Conservation (phyloP, 2,888 invertebrate species). For the Polydrusus pterygomalis region DNA sequence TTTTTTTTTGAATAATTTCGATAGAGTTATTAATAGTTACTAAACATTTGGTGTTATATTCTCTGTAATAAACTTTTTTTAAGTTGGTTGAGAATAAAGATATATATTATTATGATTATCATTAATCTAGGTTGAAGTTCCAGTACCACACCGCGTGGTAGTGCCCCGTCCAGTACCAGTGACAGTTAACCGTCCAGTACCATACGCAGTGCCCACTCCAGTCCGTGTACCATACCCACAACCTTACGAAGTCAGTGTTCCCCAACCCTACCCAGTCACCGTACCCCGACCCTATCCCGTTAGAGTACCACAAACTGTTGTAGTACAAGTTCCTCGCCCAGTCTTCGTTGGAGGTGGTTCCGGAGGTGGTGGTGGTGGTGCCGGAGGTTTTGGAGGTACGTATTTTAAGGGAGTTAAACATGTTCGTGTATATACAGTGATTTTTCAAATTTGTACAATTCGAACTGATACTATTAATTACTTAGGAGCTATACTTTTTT, state of each 20-base stretch:
- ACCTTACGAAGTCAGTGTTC: slow-evolving; percentile 72
- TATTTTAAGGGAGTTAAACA: background rate
- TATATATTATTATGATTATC: too few relatives aligned
- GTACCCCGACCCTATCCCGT: slow-evolving; percentile 74
- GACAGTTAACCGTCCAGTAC: slow-evolving; percentile 64
- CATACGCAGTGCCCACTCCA: slow-evolving; percentile 69
- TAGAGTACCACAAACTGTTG: slow-evolving; percentile 64
- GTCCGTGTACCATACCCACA: slow-evolving; percentile 72
- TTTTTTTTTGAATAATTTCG: too few relatives aligned
- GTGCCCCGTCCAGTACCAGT: slow-evolving; percentile 62
- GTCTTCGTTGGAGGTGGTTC: slow-evolving; percentile 60
- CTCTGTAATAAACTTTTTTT: too few relatives aligned
- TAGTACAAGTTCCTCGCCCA: slow-evolving; percentile 63
- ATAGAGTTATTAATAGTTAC: too few relatives aligned
- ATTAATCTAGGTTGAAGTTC: slow-evolving; percentile 62
- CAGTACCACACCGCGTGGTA: slow-evolving; percentile 61
- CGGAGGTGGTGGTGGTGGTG: slow-evolving; percentile 58
- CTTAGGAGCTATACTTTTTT: too few relatives aligned
- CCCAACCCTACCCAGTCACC: slow-evolving; percentile 75
- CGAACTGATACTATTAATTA: too few relatives aligned
- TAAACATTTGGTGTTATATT: too few relatives aligned
- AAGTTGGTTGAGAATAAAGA: too few relatives aligned
- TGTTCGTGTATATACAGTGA: too few relatives aligned
- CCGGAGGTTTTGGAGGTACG: slow-evolving; percentile 49
- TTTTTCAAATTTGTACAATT: too few relatives aligned